These are phyloP conservation scores for Ramphastos sulfuratus DNA, from an alignment of 2,113 vertebrate genomes.

Conservation along the genomic window DNA sequence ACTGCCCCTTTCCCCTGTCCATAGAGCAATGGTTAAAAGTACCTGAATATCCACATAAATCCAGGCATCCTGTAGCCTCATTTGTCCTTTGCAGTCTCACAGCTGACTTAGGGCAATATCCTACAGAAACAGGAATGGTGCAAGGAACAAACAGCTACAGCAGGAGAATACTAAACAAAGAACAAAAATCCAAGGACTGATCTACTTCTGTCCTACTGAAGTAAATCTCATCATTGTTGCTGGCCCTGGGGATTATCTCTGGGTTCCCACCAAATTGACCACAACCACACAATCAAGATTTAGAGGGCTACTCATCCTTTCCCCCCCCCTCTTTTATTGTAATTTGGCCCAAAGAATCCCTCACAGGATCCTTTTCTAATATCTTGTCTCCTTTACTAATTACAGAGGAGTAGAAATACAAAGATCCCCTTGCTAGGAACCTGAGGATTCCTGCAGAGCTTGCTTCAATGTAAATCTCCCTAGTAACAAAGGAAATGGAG, in stretches of 20 bases:
- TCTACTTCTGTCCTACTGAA: not conserved
- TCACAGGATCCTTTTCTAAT: not conserved
- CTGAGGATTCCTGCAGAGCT: slow-evolving; percentile 53
- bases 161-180: not conserved
- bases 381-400: not conserved
- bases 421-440: slow-evolving; percentile 20
- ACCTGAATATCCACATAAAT: not conserved
- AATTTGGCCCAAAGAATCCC: not conserved
- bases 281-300: not conserved
- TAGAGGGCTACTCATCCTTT: not conserved
- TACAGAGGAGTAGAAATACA: slow-evolving; percentile 9
- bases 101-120: not conserved
- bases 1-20: not conserved
- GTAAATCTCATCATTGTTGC: not conserved
- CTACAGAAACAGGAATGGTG: not conserved
- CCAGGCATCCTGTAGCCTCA: not conserved
- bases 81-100: not conserved
- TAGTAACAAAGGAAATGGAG: slow-evolving; percentile 63
- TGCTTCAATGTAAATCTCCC: slow-evolving; percentile 62
- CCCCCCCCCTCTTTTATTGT: not conserved
- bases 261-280: not conserved
- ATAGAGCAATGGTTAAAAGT: not conserved
- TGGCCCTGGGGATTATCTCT: not conserved
- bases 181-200: not conserved
- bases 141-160: not conserved